Evolutionary conservation across 2,888 invertebrate genomes (phyloP), one percentile per base, ranked within the genome.

Genomic region (Thereva unica): DNA sequence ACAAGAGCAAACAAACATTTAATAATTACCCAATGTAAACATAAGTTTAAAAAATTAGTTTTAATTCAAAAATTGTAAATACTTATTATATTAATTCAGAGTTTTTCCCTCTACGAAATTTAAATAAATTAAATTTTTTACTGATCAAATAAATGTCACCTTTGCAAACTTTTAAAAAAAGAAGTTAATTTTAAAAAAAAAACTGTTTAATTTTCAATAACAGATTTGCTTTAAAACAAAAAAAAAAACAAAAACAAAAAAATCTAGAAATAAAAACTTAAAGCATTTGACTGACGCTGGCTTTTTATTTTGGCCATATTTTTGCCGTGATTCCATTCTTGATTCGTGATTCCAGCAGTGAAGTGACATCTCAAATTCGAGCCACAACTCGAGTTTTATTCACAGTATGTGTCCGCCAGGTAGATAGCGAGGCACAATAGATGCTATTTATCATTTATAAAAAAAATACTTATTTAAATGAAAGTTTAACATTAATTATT

Each of bases 251-350:
- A n/a, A n/a, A 42, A 64, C 38, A n/a, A 55, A 6, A 55, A 23
- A 41, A 55, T 38, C 12, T 47, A 64, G 34, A 64, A 66, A 71
- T 52, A 50, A 57, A 68, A 56, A 57, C 64, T 63, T 59, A 68
- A 67, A 68, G 67, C 63, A 69, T 69, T 67, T 70, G 68, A 71
- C 70, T 72, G 70, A 71, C 68, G 70, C 70, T 72, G 70, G 71
- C 69, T 72, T 72, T 72, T 71, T 68, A 68, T 71, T 72, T 70
- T 67, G 67, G 67, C 69, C 44, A 50, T 59, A 37, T 57, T 54
- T 67, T 54, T 67, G 63, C 49, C 56, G 63, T 63, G 54, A 63
- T 45, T 35, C 47, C 50, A 64, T 59, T 66, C 63, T 66, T 45
- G 59, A 64, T 63, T 53, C 54, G 56, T 68, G 57, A 65, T 64